phyloP scores from a whole-genome alignment of 1,140 invertebrate genomes.

The Neotoxoptera formosana region DNA sequence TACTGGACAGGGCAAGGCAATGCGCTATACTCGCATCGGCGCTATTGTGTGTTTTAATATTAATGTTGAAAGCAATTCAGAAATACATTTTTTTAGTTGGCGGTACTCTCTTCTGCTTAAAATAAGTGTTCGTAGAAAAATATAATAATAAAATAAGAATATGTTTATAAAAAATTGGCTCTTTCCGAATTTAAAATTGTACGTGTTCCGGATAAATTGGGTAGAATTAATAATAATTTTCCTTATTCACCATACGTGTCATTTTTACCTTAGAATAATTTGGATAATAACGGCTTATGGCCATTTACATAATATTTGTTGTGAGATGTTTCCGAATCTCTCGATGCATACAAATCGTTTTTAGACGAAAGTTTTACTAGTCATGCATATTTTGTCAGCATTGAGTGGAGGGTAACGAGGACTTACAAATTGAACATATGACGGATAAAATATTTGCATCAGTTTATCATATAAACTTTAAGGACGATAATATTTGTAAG shows the following conservation, averaged over 20 bases:
- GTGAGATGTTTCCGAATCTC: not conserved
- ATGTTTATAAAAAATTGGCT: no score
- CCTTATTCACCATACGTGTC: not conserved
- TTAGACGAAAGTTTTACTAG: not conserved
- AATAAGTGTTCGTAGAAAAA: no score
- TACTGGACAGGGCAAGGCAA: no score
- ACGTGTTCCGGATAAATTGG: not conserved
- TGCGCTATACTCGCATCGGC: no score
- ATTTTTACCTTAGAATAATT: not conserved
- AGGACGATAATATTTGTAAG: not conserved
- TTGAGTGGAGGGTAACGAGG: not conserved
- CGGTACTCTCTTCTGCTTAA: no score
- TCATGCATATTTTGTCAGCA: not conserved
- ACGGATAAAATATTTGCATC: constrained; percentile 7
- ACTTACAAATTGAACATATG: not conserved
- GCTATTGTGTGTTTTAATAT: no score
- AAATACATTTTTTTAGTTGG: no score
- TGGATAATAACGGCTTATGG: not conserved
- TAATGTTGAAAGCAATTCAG: no score
- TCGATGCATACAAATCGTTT: not conserved
- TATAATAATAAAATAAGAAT: no score
- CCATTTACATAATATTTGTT: not conserved
- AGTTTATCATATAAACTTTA: constrained; percentile 19
- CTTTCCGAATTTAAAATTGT: no score
- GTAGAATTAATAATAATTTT: not conserved